A percentile compares a stretch with the other conserved stretches of the same genome.
Evolutionary conservation across 2,888 invertebrate genomes (phyloP).

Genomic region (Acrobeloides nanus): DNA sequence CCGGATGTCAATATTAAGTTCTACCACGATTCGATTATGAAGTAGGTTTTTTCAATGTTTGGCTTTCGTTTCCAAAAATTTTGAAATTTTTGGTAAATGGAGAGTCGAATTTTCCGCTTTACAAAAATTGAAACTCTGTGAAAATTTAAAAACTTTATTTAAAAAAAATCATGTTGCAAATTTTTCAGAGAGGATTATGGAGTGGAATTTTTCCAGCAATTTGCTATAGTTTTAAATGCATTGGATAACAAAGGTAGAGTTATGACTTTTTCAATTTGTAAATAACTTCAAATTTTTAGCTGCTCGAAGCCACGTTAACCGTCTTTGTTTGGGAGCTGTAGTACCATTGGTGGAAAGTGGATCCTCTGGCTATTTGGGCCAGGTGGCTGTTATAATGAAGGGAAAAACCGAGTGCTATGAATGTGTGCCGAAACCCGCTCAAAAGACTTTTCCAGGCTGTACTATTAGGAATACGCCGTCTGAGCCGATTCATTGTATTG

Average conservation of each 20-base stretch:
- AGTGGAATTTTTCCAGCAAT: slow-evolving; percentile 80
- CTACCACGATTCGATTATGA: slow-evolving; percentile 71
- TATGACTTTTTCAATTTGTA: too few species aligned
- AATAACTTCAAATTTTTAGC: slow-evolving; percentile 57
- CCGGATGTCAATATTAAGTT: slow-evolving; percentile 61
- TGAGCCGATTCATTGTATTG: slow-evolving; percentile 96
- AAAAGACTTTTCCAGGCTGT: slow-evolving; percentile 91
- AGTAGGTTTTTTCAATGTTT: slow-evolving; percentile 1
- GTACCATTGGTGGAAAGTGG: slow-evolving; percentile 92
- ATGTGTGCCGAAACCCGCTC: slow-evolving; percentile 71
- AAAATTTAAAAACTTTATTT: too few species aligned
- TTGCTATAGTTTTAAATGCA: slow-evolving; percentile 86
- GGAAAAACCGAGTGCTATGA: slow-evolving; percentile 91
- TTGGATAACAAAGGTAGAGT: slow-evolving; percentile 73
- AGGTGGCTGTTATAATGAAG: slow-evolving; percentile 63
- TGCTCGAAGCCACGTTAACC: slow-evolving; percentile 94
- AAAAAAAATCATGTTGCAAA: too few species aligned
- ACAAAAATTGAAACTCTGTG: slow-evolving; percentile 8
- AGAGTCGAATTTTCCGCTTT: too few species aligned
- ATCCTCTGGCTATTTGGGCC: slow-evolving; percentile 91
- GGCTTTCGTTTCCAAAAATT: background rate
- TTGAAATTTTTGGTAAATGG: slow-evolving; percentile 12
- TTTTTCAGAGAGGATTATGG: slow-evolving; percentile 63
- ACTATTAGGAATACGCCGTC: slow-evolving; percentile 98
- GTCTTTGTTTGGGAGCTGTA: slow-evolving; percentile 91